Evolutionary conservation across 2,797 vertebrate genomes (phyloP).

Genomic region (Liparis tanakae): DNA sequence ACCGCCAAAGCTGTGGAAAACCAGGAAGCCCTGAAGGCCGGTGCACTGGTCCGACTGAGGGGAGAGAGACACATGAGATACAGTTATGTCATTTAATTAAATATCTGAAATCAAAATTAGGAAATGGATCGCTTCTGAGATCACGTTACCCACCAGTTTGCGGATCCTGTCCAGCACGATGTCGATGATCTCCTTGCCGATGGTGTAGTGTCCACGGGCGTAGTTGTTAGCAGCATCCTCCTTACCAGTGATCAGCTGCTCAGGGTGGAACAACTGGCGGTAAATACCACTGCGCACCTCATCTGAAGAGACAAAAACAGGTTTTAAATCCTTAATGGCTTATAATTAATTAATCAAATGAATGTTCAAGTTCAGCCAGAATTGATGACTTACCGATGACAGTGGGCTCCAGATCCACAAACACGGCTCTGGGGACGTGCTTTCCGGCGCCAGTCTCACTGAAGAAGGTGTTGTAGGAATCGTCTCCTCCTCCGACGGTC

Average conservation of each 20-base stretch:
- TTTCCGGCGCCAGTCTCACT: slow-evolving; percentile 73
- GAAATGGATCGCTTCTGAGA: neutral
- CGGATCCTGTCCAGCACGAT: slow-evolving; percentile 70
- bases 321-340: neutral
- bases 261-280: slow-evolving; percentile 70
- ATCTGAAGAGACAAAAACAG: slow-evolving; percentile 37
- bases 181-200: slow-evolving; percentile 75
- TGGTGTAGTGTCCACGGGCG: slow-evolving; percentile 75
- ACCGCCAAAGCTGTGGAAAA: slow-evolving; percentile 90
- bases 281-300: slow-evolving; percentile 69
- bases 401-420: slow-evolving; percentile 71
- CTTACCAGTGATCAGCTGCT: slow-evolving; percentile 73
- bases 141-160: slow-evolving; percentile 63
- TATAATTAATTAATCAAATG: no score
- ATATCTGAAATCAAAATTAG: neutral
- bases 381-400: slow-evolving; percentile 59
- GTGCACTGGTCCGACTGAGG: slow-evolving; percentile 75
- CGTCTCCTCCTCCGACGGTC: slow-evolving; percentile 58
- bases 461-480: slow-evolving; percentile 66
- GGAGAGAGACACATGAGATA: slow-evolving; percentile 11
- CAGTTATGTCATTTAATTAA: neutral
- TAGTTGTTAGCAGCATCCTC: slow-evolving; percentile 77
- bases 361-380: neutral
- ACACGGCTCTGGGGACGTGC: slow-evolving; percentile 54
- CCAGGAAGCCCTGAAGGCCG: slow-evolving; percentile 79